Percentiles rank a stretch among this genome's conserved stretches.
phyloP scores from a whole-genome alignment of 2,888 invertebrate genomes.

The Heliothis peltigera region DNA sequence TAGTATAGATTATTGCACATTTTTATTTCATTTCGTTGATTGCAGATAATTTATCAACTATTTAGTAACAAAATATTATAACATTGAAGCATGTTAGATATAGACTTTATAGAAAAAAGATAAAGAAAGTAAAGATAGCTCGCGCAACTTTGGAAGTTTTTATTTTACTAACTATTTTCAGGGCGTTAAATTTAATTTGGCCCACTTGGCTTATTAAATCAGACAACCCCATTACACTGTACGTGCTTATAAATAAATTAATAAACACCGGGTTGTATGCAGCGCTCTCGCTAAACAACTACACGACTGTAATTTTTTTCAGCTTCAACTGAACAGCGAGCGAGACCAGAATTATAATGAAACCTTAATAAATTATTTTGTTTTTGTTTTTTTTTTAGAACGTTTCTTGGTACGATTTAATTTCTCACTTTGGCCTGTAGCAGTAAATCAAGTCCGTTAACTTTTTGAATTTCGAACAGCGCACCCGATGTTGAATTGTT shows the following conservation, averaged over 20 bases:
- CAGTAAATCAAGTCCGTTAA: slow-evolving; percentile 60
- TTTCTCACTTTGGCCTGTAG: slow-evolving; percentile 54
- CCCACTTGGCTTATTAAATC: slow-evolving; percentile 27
- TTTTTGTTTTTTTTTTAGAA: slow-evolving; percentile 53
- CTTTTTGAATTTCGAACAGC: slow-evolving; percentile 51
- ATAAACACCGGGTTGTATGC: slow-evolving; percentile 20
- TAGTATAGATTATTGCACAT: no score
- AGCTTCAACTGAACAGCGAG: slow-evolving; percentile 29
- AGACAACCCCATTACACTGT: slow-evolving; percentile 24
- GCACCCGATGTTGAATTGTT: slow-evolving; percentile 46
- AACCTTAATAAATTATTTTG: slow-evolving; percentile 65
- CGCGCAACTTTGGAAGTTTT: no score
- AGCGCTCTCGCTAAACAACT: slow-evolving; percentile 52
- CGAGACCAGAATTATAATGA: slow-evolving; percentile 49
- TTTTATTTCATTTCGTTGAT: not conserved
- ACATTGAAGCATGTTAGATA: no score
- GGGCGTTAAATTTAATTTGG: no score
- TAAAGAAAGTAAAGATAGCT: no score
- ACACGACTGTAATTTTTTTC: slow-evolving; percentile 33
- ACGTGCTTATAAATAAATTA: slow-evolving; percentile 44
- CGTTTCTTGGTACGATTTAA: slow-evolving; percentile 63
- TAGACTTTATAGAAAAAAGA: no score
- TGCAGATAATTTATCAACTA: not conserved
- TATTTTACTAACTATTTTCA: no score
- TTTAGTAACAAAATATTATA: no score